These are phyloP conservation scores for Melopsittacus undulatus DNA, from an alignment of 2,797 vertebrate species.

Conservation along the genomic window DNA sequence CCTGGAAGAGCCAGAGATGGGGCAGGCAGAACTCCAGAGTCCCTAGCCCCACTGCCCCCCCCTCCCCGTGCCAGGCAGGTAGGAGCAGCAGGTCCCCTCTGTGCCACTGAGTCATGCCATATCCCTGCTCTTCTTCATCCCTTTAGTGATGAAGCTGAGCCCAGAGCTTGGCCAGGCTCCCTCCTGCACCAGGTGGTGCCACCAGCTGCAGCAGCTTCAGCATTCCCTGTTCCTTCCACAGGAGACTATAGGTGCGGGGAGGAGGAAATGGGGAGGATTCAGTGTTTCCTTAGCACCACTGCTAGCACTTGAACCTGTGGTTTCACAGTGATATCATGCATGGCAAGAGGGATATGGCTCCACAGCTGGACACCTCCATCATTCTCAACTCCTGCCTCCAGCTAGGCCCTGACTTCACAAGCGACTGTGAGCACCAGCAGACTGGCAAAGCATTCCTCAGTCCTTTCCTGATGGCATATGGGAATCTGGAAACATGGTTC, in stretches of 20 bases:
- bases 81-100: background rate
- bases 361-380: accelerated
- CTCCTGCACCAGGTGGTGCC: background rate
- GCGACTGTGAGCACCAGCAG: accelerated
- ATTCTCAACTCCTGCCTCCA: background rate
- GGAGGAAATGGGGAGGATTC: accelerated
- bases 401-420: background rate
- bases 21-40: accelerated
- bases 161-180: background rate
- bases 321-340: background rate
- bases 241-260: accelerated
- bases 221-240: background rate
- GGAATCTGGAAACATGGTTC: background rate
- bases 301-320: accelerated
- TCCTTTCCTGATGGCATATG: background rate
- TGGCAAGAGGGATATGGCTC: background rate
- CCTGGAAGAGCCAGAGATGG: background rate
- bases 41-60: background rate
- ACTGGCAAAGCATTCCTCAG: background rate
- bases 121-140: background rate
- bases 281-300: accelerated
- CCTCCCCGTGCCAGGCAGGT: background rate
- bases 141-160: background rate
- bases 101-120: accelerated
- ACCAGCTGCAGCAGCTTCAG: background rate